phyloP scores from a whole-genome alignment of 2,113 vertebrate genomes.

The Psittacula cyanocephala region DNA sequence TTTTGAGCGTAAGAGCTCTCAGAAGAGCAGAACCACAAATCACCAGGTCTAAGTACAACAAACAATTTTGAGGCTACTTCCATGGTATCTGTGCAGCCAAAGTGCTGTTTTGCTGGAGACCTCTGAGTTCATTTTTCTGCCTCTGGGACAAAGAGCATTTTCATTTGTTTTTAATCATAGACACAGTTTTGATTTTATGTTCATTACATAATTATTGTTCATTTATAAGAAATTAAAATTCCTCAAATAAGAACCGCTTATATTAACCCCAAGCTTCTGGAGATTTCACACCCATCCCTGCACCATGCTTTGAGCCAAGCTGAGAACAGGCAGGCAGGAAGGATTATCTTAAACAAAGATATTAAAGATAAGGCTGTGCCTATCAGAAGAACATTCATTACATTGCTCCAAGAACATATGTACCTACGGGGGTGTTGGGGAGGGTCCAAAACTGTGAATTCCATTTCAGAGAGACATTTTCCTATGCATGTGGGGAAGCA shows the following conservation, averaged over 20 bases:
- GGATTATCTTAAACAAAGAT: background rate
- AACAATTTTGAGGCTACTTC: background rate
- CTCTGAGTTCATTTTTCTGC: background rate
- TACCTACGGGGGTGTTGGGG: background rate
- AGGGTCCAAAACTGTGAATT: background rate
- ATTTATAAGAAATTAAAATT: background rate
- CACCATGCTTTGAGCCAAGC: background rate
- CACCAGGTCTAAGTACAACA: background rate
- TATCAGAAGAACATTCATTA: background rate
- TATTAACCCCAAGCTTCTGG: background rate
- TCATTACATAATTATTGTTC: background rate
- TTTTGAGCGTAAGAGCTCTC: background rate
- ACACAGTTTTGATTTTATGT: background rate
- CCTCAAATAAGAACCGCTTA: background rate
- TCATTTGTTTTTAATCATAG: background rate
- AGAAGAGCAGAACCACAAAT: constrained; percentile 17
- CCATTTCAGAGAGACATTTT: background rate
- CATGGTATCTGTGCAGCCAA: background rate
- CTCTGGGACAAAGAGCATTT: background rate
- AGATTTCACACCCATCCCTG: background rate
- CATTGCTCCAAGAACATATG: background rate
- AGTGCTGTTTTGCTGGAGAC: background rate
- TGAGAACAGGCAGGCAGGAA: background rate
- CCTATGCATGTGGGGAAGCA: background rate
- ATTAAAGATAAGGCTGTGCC: background rate